Conservation (phyloP, 2,797 vertebrate species). For the Chloroceryle amazona region DNA sequence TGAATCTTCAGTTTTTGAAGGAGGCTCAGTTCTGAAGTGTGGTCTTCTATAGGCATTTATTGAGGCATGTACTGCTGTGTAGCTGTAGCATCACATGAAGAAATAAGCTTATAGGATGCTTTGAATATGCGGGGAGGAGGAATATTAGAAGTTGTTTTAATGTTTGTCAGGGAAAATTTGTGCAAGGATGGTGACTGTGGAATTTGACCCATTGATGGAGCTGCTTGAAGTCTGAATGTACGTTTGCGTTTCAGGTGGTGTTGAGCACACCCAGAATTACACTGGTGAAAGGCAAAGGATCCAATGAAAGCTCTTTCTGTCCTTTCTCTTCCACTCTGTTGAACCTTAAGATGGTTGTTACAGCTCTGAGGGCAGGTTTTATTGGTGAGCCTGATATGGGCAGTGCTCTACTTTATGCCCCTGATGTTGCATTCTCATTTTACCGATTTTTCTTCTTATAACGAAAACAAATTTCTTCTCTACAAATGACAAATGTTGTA, state of each 20-base stretch:
- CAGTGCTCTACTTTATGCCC: neutral
- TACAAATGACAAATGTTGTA: neutral
- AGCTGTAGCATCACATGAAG: neutral
- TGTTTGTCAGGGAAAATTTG: neutral
- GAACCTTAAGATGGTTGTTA: neutral
- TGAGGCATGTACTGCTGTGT: fast-evolving
- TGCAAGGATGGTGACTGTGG: neutral
- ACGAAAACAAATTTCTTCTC: neutral
- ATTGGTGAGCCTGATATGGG: neutral
- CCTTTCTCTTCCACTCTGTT: neutral
- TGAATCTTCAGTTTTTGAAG: neutral
- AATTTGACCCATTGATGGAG: neutral
- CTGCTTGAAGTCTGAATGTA: neutral
- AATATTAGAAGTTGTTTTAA: neutral
- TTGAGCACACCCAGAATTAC: neutral
- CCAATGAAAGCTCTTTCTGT: neutral
- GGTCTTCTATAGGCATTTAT: neutral
- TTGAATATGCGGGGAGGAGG: neutral
- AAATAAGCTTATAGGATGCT: neutral
- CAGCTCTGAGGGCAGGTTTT: neutral
- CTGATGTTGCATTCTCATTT: neutral
- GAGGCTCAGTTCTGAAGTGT: neutral
- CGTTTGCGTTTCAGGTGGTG: neutral
- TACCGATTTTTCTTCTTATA: neutral
- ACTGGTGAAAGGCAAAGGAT: neutral